Conservation (phyloP, 2,113 vertebrate species). For the Empidonax alnorum region DNA sequence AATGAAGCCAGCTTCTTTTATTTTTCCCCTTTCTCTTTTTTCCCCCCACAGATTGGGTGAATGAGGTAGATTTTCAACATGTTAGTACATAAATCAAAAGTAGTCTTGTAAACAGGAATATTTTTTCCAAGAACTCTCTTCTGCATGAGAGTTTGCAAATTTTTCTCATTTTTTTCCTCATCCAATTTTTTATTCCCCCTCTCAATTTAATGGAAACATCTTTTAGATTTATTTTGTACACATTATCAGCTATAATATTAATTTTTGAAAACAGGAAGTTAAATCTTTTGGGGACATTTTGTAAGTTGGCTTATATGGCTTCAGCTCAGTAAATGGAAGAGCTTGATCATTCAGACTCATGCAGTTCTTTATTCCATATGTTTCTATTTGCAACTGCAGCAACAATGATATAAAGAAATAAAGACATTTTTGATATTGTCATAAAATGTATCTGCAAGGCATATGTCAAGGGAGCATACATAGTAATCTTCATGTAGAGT, state of each 20-base stretch:
- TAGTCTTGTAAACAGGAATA: constrained; percentile 27
- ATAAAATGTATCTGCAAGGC: constrained; percentile 64
- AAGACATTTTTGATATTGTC: constrained; percentile 13
- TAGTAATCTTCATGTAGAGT: constrained; percentile 64
- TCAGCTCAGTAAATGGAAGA: constrained; percentile 44
- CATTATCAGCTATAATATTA: constrained; percentile 4
- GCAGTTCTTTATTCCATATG: constrained; percentile 35
- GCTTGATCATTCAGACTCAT: constrained; percentile 32
- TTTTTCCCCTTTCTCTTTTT: constrained; percentile 5
- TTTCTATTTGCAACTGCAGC: constrained; percentile 56
- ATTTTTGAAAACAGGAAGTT: constrained; percentile 28
- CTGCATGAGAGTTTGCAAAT: constrained; percentile 25
- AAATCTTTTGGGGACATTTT: constrained; percentile 38
- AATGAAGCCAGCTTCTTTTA: constrained; percentile 70
- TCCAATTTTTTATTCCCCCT: not conserved
- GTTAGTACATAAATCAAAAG: constrained; percentile 59
- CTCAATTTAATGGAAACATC: not conserved
- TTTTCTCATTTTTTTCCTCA: not conserved
- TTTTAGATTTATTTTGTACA: constrained; percentile 10
- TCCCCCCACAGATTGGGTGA: constrained; percentile 28
- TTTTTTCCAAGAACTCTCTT: constrained; percentile 44
- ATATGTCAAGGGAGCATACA: constrained; percentile 46
- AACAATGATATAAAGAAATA: not conserved
- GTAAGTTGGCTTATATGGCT: constrained; percentile 10
- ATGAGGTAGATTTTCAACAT: constrained; percentile 42